Evolutionary conservation across 2,797 vertebrate species (phyloP).

Genomic region (Urocyon cinereoargenteus): DNA sequence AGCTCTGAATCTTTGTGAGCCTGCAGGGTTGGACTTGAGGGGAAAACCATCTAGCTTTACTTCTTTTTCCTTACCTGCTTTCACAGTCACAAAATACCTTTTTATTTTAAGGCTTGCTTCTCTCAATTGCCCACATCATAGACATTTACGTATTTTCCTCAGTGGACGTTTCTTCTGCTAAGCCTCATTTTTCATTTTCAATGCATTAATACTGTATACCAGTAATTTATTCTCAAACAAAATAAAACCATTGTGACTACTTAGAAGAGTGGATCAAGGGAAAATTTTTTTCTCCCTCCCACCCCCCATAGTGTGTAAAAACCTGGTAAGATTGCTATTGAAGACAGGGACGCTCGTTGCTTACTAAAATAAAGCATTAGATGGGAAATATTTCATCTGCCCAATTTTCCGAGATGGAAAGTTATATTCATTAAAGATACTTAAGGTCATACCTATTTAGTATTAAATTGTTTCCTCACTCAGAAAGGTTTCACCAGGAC

Average conservation of each 20-base stretch:
- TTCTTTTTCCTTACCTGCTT: background rate
- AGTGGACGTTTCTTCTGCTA: background rate
- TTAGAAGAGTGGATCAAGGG: background rate
- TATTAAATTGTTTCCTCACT: constrained; percentile 51
- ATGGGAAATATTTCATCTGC: background rate
- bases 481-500: constrained; percentile 22
- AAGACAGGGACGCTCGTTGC: background rate
- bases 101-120: background rate
- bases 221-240: background rate
- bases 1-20: background rate
- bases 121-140: background rate
- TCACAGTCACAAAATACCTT: background rate
- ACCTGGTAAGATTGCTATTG: background rate
- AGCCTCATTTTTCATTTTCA: constrained; percentile 2
- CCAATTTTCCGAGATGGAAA: background rate
- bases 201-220: background rate
- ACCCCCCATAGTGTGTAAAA: background rate
- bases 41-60: background rate
- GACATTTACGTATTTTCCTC: background rate
- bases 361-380: constrained; percentile 3
- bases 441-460: background rate
- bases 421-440: background rate
- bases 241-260: background rate
- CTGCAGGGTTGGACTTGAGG: accelerated
- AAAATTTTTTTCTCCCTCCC: background rate